Base-by-base conservation (phyloP, 2,797 vertebrate genomes). In the Poecilia picta region DNA sequence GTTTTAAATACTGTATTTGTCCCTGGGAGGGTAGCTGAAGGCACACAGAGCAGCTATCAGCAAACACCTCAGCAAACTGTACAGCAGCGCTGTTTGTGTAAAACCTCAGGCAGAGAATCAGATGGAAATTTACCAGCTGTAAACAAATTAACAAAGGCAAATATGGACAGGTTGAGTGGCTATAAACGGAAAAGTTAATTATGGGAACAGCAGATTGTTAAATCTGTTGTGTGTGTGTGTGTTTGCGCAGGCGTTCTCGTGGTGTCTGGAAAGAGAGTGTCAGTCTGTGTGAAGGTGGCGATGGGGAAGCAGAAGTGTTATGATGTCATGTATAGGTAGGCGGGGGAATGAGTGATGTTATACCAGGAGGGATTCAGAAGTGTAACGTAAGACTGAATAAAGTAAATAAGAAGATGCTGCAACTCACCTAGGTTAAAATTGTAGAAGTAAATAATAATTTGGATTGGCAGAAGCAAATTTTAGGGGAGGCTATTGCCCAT, bases 141-240 rank as follows among this genome's bases (percentile, higher is more conserved):
- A 33, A 43, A 49, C 57, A 55, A 73, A 74, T 81, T 71, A 71
- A 68, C 39, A 71, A 45, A 71, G 68, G 41, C 25, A 71, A 45
- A 71, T 45, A 43, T 45, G 68, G 4, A 71, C n/a, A n/a, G 36
- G 7, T 68, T 23, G 20, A 68, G 36, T 68, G 36, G 10, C 36
- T 68, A 68, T 41, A 68, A 41, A 68, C 2, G 18, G 20, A 23
- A 41, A 66, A 41, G 62, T 66, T 66, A 66, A 41, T 68, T 68
- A 68, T 68, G 64, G 64, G 36, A 23, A 39, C 64, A 39, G 36
- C 64, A 39, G 20, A 68, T 41, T 39, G 41, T 71, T 43, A 70
- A 70, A 13, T 70, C 41, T 45, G 39, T n/a, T 45, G 39, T 71
- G 66, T 70, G 10, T 70, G 23, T 70, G 2, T 45, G 68, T 70